Conservation (phyloP, 2,113 vertebrate species). For the Strix aluco region DNA sequence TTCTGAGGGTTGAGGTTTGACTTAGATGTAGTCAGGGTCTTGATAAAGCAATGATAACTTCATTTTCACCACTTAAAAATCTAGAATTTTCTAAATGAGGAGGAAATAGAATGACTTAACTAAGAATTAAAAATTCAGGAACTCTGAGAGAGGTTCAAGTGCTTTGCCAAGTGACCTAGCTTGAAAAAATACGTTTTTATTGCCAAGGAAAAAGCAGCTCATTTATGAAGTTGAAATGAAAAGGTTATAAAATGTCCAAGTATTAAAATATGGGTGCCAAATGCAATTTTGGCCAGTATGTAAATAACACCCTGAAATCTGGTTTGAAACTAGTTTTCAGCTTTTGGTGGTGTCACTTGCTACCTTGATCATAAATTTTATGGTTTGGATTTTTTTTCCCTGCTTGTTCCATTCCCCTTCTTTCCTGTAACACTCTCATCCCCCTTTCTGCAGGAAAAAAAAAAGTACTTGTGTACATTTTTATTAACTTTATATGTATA, state of each 20-base stretch:
- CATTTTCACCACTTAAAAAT: background rate
- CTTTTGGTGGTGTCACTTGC: background rate
- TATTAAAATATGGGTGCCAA: background rate
- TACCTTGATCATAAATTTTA: background rate
- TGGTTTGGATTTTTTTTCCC: background rate
- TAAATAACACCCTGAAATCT: conserved; percentile 15
- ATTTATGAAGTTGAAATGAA: conserved; percentile 22
- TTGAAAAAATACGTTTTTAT: background rate
- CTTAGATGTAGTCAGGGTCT: background rate
- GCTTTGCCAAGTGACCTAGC: conserved; percentile 32
- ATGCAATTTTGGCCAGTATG: background rate
- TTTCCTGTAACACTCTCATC: background rate
- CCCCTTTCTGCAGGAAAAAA: background rate
- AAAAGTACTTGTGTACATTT: background rate
- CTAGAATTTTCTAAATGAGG: background rate
- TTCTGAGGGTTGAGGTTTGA: background rate
- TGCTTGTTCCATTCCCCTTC: background rate
- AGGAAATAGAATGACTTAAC: background rate
- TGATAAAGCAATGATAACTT: background rate
- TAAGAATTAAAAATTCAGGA: background rate
- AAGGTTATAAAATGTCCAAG: background rate
- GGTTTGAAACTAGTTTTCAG: background rate
- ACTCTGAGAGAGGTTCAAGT: background rate
- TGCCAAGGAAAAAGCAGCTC: conserved; percentile 40
- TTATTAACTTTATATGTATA: background rate